Evolutionary conservation across 1,140 invertebrate genomes (phyloP).

Genomic region (Samia ricini): DNA sequence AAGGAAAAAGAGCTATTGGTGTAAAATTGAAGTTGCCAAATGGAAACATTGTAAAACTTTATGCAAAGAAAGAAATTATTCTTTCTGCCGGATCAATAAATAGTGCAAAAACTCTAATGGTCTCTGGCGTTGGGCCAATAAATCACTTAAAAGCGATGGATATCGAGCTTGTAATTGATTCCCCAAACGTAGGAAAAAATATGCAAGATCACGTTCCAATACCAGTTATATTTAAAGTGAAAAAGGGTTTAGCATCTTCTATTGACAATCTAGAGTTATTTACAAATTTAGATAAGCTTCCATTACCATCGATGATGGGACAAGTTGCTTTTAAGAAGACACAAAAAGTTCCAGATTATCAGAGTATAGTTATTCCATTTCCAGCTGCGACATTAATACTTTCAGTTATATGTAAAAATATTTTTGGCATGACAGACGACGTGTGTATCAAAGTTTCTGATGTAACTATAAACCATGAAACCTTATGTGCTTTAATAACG

Average conservation of each 20-base stretch:
- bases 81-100: too few species aligned
- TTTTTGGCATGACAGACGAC: constrained; percentile 81
- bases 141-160: constrained; percentile 42
- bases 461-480: constrained; percentile 82
- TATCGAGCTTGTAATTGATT: constrained; percentile 74
- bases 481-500: constrained; percentile 88
- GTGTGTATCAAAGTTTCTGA: constrained; percentile 47
- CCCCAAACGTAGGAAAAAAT: constrained; percentile 83
- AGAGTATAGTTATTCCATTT: constrained; percentile 34
- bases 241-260: constrained; percentile 82
- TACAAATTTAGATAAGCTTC: constrained; percentile 84
- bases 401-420: constrained; percentile 83
- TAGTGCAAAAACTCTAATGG: constrained; percentile 64
- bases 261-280: constrained; percentile 79
- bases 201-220: constrained; percentile 85
- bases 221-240: constrained; percentile 58
- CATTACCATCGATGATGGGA: constrained; percentile 85
- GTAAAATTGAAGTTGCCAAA: constrained; percentile 62
- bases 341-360: constrained; percentile 41
- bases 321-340: constrained; percentile 80
- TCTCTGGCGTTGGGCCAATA: constrained; percentile 57
- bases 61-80: constrained; percentile 70
- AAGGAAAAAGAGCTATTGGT: constrained; percentile 65
- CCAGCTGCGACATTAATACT: constrained; percentile 72
- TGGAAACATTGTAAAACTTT: constrained; percentile 39